Evolutionary conservation across 1,140 invertebrate genomes (phyloP).

Genomic region (Mercenaria mercenaria): DNA sequence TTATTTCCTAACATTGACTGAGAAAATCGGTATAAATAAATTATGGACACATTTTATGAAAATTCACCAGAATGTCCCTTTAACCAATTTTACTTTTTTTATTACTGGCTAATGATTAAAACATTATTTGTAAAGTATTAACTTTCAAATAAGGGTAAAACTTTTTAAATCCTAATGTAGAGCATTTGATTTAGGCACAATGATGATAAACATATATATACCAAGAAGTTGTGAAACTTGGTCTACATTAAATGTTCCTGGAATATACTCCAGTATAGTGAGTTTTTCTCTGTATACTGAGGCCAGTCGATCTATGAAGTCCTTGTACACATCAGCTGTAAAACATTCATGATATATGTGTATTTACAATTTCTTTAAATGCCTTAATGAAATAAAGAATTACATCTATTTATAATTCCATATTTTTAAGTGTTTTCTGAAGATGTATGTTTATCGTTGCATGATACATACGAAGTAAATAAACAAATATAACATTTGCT

Average conservation of each 20-base stretch:
- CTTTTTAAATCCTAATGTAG: too few relatives aligned
- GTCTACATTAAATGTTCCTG: slow-evolving; percentile 49
- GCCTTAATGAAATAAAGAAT: not conserved
- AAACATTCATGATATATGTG: not conserved
- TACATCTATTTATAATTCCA: too few relatives aligned
- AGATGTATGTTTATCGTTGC: too few relatives aligned
- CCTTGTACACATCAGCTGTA: slow-evolving; percentile 39
- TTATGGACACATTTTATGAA: too few relatives aligned
- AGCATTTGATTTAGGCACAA: not conserved
- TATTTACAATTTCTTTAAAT: not conserved
- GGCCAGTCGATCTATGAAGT: slow-evolving; percentile 28
- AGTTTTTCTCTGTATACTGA: not conserved
- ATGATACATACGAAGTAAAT: too few relatives aligned
- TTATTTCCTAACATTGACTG: too few relatives aligned
- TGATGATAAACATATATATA: slow-evolving; percentile 8
- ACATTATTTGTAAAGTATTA: too few relatives aligned
- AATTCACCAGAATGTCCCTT: slow-evolving; percentile 38
- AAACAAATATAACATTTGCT: too few relatives aligned
- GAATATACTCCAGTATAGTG: slow-evolving; percentile 43
- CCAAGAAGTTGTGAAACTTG: slow-evolving; percentile 34
- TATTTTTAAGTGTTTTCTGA: too few relatives aligned
- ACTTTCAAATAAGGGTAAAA: too few relatives aligned
- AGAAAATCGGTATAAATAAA: too few relatives aligned
- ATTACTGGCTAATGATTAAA: too few relatives aligned
- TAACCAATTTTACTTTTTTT: slow-evolving; percentile 45